These are phyloP conservation scores for Escarpia spicata DNA, from an alignment of 2,888 invertebrate species.

Conservation along the genomic window DNA sequence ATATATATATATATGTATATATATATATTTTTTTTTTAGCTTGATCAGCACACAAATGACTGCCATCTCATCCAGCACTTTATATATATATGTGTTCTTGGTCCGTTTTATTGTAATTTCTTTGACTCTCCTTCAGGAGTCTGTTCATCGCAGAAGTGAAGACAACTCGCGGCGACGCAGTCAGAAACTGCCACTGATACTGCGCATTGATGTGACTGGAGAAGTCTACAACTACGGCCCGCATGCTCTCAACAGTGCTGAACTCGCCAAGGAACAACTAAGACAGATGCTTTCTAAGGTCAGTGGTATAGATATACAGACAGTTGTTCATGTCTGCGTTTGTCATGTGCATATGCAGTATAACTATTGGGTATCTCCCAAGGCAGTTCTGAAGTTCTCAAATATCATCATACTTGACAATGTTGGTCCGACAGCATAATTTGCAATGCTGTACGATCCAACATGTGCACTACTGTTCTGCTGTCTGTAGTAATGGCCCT, in stretches of 20 bases:
- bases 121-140: constrained; percentile 39
- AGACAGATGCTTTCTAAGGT: constrained; percentile 49
- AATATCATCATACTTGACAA: too few relatives aligned
- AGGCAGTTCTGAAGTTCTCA: background rate
- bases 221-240: constrained; percentile 62
- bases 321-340: background rate
- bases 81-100: background rate
- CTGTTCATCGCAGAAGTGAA: constrained; percentile 51
- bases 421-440: too few relatives aligned
- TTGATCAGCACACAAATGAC: background rate
- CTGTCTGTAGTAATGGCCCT: too few relatives aligned
- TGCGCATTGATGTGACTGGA: constrained; percentile 47
- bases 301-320: background rate
- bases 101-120: background rate
- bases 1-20: too few relatives aligned
- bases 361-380: background rate
- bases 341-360: background rate
- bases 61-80: background rate
- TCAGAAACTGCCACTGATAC: constrained; percentile 44
- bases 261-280: constrained; percentile 59
- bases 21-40: too few relatives aligned
- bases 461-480: too few relatives aligned
- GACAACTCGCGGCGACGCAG: constrained; percentile 41
- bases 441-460: too few relatives aligned
- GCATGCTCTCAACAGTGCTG: constrained; percentile 61